These are phyloP conservation scores for Myoxocephalus aenaeus DNA, from an alignment of 2,797 vertebrate genomes.

Conservation along the genomic window DNA sequence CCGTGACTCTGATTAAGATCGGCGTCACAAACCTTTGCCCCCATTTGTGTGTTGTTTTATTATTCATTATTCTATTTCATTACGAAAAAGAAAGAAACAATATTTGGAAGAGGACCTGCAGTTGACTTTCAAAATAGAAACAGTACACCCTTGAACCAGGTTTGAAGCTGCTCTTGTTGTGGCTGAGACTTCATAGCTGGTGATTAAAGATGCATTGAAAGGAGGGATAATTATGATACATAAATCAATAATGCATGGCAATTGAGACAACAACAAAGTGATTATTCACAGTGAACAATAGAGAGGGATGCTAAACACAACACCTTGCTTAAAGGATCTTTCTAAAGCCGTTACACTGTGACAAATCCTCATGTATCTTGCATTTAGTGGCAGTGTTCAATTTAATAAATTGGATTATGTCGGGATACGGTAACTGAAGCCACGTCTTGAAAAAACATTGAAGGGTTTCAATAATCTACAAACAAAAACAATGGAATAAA, in stretches of 20 bases:
- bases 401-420: slow-evolving; percentile 27
- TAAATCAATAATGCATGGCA: slow-evolving; percentile 81
- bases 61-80: background rate
- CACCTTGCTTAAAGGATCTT: slow-evolving; percentile 71
- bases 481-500: background rate
- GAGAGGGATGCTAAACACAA: slow-evolving; percentile 69
- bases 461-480: slow-evolving; percentile 8
- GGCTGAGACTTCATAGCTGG: slow-evolving; percentile 61
- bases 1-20: background rate
- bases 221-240: slow-evolving; percentile 75
- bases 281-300: slow-evolving; percentile 71
- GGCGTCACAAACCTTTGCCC: background rate
- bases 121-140: slow-evolving; percentile 41
- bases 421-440: slow-evolving; percentile 16
- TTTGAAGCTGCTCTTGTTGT: slow-evolving; percentile 48
- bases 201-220: slow-evolving; percentile 79
- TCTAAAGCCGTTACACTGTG: slow-evolving; percentile 43
- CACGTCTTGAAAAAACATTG: background rate
- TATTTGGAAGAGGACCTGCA: slow-evolving; percentile 32
- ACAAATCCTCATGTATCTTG: slow-evolving; percentile 51
- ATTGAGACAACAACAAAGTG: slow-evolving; percentile 76
- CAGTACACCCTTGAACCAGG: background rate
- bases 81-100: background rate
- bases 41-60: background rate
- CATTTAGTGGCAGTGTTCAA: slow-evolving; percentile 39